Conservation (phyloP, 2,888 invertebrate species). For the Pristionchus japonicus region DNA sequence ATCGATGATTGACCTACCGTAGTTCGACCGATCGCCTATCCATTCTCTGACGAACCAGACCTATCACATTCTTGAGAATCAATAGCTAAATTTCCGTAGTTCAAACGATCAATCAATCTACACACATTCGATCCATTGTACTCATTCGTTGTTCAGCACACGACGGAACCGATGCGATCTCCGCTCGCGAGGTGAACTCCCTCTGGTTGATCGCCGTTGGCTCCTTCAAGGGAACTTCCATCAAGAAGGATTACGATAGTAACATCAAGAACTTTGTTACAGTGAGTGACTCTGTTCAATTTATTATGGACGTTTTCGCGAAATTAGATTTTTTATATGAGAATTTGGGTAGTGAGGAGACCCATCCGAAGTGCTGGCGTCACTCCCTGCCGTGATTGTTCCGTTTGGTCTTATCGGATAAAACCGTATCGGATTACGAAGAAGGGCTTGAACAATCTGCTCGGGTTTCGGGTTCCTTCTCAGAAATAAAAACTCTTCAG, state of each 20-base stretch:
- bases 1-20: too few species aligned
- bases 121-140: neutral
- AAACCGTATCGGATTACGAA: too few species aligned
- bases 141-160: neutral
- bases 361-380: too few species aligned
- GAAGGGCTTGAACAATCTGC: too few species aligned
- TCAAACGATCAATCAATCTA: neutral
- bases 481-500: neutral
- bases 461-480: neutral
- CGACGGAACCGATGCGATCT: neutral
- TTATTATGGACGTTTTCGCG: neutral
- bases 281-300: neutral
- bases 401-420: too few species aligned
- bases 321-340: too few species aligned
- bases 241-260: neutral
- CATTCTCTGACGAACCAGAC: too few species aligned
- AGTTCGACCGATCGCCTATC: too few species aligned
- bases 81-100: neutral
- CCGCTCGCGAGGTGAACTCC: neutral
- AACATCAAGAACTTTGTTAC: neutral
- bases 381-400: neutral
- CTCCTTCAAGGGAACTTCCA: neutral
- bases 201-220: neutral
- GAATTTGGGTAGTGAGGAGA: too few species aligned
- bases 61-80: too few species aligned